Evolutionary conservation across 2,888 invertebrate species (phyloP), one percentile per base, ranked within the genome.

Genomic region (Tupiocoris notatus): DNA sequence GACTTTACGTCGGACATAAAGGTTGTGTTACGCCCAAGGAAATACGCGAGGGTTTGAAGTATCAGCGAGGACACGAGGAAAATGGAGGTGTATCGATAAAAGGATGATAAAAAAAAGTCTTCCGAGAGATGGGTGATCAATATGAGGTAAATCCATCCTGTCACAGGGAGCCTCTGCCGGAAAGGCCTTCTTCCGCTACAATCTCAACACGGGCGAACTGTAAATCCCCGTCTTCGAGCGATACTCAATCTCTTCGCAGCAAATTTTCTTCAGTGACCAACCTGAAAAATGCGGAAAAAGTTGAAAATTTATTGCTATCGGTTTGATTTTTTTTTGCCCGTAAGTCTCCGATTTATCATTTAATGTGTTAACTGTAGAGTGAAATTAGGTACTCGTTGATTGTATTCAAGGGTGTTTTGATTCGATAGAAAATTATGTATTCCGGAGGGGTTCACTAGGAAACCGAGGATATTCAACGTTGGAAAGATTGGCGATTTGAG

Each of bases 101-200:
- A 20, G 65, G 18, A 39, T 39, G 39, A 39, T 39, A 39, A 67
- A 67, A 67, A 56, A 56, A 65, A 12, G 6, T 12, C 12, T 39
- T 12, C 39, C 6, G 12, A 39, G 21, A 25, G 54, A 67, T 22
- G 54, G 67, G 67, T 67, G 67, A 67, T 67, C 67, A 67, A 67
- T 67, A 67, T 67, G 67, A 67, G 57, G 67, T 65, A 67, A 67
- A 67, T 67, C 67, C 67, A 56, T 67, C 67, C 67, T 67, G 67
- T 67, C 67, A 67, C 56, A n/a, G 54, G 56, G n/a, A n/a, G 20
- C 57, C 57, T 21, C 66, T 56, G n/a, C 56, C 21, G 39, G 39
- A 39, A 39, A 39, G 39, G 39, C 39, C 39, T 39, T 39, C 39
- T 39, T 39, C 12, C 12, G 6, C 39, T 7, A 39, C 39, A 39